Evolutionary conservation across 2,113 vertebrate species (phyloP).

Genomic region (Martes martes): DNA sequence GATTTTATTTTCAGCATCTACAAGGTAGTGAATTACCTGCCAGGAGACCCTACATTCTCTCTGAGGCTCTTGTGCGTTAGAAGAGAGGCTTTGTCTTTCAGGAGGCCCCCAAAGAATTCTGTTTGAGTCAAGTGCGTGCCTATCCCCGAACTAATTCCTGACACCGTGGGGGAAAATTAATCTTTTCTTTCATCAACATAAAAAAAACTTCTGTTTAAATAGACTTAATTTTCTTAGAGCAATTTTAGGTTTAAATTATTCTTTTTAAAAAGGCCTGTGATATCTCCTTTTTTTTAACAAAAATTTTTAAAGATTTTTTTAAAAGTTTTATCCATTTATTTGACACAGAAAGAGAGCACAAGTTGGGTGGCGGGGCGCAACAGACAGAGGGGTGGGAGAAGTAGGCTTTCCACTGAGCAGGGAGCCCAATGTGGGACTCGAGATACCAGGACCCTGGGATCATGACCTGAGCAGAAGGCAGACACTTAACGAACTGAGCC

Average conservation of each 20-base stretch:
- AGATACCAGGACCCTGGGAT: neutral
- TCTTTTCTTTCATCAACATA: neutral
- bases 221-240: neutral
- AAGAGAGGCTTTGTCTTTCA: neutral
- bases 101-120: neutral
- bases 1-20: neutral
- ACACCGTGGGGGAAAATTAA: neutral
- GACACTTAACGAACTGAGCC: neutral
- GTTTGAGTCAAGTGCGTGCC: neutral
- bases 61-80: neutral
- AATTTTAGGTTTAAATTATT: neutral
- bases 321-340: too few species aligned
- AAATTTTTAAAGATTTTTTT: too few species aligned
- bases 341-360: neutral
- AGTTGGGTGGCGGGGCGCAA: neutral
- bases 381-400: neutral
- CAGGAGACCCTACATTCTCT: neutral
- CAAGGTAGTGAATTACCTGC: neutral
- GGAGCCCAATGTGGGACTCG: neutral
- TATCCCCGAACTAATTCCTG: neutral
- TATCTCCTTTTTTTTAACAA: neutral
- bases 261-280: neutral
- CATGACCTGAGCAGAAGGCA: neutral
- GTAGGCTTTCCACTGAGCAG: neutral
- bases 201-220: neutral